A percentile compares a stretch with the other conserved stretches of the same genome.
phyloP scores from a whole-genome alignment of 2,888 invertebrate species.

The Cosmia pyralina region DNA sequence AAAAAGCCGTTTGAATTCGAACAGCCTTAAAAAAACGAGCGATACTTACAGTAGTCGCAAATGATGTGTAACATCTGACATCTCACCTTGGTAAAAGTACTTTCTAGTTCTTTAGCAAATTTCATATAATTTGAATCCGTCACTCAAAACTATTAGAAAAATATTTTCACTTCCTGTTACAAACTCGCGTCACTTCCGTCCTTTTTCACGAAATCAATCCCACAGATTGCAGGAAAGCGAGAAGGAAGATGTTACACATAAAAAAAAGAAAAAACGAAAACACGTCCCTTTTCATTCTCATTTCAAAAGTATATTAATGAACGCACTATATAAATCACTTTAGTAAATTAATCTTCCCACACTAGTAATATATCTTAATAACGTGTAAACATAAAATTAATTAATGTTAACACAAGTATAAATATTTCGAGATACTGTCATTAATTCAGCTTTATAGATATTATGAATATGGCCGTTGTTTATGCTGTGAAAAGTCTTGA shows the following conservation, averaged over 20 bases:
- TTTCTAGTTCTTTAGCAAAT: no score
- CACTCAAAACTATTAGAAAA: no score
- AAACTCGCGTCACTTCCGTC: no score
- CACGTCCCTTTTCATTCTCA: constrained; percentile 5
- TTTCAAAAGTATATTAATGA: constrained; percentile 44
- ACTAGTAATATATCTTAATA: constrained; percentile 55
- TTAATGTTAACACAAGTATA: constrained; percentile 44
- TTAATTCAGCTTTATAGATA: constrained; percentile 22
- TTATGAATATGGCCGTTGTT: constrained; percentile 9
- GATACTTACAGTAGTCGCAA: no score
- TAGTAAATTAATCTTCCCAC: constrained; percentile 51
- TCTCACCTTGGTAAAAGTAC: no score
- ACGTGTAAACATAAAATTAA: constrained; percentile 59
- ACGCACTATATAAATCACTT: constrained; percentile 43
- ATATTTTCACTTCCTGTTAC: no score
- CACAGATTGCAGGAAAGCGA: no score
- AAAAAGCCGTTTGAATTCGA: constrained; percentile 1
- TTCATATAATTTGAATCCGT: no score
- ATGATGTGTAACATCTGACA: no score
- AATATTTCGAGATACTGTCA: constrained; percentile 34
- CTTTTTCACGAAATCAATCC: no score
- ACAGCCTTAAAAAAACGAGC: constrained; percentile 22
- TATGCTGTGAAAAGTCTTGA: constrained; percentile 4
- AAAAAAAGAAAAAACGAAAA: constrained; percentile 4
- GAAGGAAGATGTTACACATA: no score